These are phyloP conservation scores for Clytia hemisphaerica DNA, from an alignment of 30 jellyfish, hydroid and myxozoan species.

Conservation along the genomic window DNA sequence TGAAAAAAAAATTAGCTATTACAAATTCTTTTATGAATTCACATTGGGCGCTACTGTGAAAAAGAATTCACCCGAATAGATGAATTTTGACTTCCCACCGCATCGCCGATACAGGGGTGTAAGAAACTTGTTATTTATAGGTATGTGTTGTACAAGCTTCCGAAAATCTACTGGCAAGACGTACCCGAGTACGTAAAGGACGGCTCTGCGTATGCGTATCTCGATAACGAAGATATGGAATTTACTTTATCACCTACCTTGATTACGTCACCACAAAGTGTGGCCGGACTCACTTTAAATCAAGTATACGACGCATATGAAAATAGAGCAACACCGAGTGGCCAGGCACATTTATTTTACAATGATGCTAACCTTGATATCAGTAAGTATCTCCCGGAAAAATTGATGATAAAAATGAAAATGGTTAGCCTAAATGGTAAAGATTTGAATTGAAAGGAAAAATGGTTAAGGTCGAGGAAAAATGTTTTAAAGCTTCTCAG, in stretches of 20 bases:
- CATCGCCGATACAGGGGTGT: no score
- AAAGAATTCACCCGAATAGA: no score
- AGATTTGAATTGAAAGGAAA: no score
- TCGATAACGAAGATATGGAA: slow-evolving; percentile 51
- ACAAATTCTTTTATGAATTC: neutral
- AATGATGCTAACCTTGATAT: slow-evolving; percentile 69
- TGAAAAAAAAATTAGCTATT: neutral
- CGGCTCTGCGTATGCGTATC: slow-evolving; percentile 67
- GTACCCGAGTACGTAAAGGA: slow-evolving; percentile 41
- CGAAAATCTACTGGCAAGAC: slow-evolving; percentile 13
- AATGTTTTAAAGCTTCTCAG: neutral
- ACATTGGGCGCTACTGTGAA: no score
- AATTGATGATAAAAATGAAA: no score
- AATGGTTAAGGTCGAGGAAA: neutral
- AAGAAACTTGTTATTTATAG: slow-evolving; percentile 1
- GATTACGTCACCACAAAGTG: slow-evolving; percentile 37
- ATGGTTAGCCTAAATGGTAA: no score
- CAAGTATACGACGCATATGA: slow-evolving; percentile 55
- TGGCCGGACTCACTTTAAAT: slow-evolving; percentile 58
- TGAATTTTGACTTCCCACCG: no score
- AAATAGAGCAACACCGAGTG: slow-evolving; percentile 2
- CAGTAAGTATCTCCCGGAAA: no score
- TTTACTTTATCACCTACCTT: slow-evolving; percentile 49
- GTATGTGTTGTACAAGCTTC: slow-evolving; percentile 67
- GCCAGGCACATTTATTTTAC: slow-evolving; percentile 63